Evolutionary conservation across 2,888 invertebrate genomes (phyloP), one percentile per base, ranked within the genome.

Genomic region (Dynastes grantii): DNA sequence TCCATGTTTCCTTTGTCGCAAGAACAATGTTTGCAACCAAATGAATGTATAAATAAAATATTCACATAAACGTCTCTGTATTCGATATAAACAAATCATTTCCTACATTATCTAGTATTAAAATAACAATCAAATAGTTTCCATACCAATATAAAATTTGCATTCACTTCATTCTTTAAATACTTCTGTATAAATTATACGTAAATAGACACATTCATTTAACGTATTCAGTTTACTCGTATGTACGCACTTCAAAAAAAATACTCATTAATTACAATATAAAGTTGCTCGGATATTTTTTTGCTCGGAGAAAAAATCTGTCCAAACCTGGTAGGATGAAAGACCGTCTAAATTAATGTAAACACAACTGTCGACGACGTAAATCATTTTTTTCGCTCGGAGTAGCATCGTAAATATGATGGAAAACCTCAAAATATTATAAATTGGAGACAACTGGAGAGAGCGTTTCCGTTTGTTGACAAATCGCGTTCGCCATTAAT

Each of bases 381-480:
- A 75, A 75, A 75, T 75, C 73, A 75, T 63, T 27, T 63, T 75
- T 75, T 75, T 27, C 9, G 27, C 40, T 27, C 6, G 8, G n/a
- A 22, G 13, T 22, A 8, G 8, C 40, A 45, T 61, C 61, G 40
- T 75, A 75, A 75, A 75, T 75, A 61, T 75, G 73, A 75, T 75
- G 73, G 61, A 75, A 75, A 75, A 63, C 73, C 61, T 45, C 45
- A 61, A 75, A 75, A 75, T 55, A 32, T 61, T 75, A 75, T 75
- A 75, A 75, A 75, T 75, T 61, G 27, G 63, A 61, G 61, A 45
- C 73, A 75, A 75, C 61, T 75, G 73, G 61, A 22, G 49, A 61
- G 45, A 61, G 40, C 61, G 29, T 75, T 61, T 61, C 73, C 61
- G 73, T 61, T 75, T 45, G n/a, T 40, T 75, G 73, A 75, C 73